Base-by-base conservation (phyloP, 2,797 vertebrate species). In the Pseudochaenichthys georgianus region DNA sequence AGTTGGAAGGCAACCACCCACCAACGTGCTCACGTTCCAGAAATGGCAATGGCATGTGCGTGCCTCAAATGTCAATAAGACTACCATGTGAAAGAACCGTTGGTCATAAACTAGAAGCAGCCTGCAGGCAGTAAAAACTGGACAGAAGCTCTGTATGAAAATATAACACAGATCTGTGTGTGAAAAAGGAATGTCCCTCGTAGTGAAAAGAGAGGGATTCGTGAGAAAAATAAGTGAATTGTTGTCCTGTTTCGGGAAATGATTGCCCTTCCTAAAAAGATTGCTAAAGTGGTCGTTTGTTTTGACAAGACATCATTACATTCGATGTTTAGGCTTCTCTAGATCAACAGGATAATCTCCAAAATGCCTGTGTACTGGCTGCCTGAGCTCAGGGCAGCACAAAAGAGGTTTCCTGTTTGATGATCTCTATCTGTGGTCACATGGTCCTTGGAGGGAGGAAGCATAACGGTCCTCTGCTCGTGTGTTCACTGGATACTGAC, bases 1-100 rank as follows among this genome's bases (percentile, higher is more conserved):
- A 70, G 81, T 73, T 80, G 78, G 91, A 88, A 89, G 72, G 80
- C 78, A 83, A 87, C 88, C 85, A 70, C 60, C 34, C 85, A 70
- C 60, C 34, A 76, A 81, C 78, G 45, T 64, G 77, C 84, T 84
- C 86, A 73, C 23, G 55, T 69, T 91, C 82, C 82, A 84, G 78
- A 93, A 93, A 92, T 89, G 88, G 77, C 43, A 77, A 65, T 23
- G 64, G 84, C 90, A 90, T 88, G 90, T 77, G 76, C 88, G 17
- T 85, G 80, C 90, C 83, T 87, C 68, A 90, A 87, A 93, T 94
- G 94, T 92, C 93, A 92, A 87, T 91, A 93, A 83, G 77, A 89
- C 73, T 62, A 81, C 69, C 75, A 78, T 87, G 85, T 88, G 67
- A 83, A 89, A 85, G 80, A 86, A 81, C 45, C 84, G 71, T 74